Conservation (phyloP, 64 coral and sea anemone genomes). For the Montipora efflorescens region DNA sequence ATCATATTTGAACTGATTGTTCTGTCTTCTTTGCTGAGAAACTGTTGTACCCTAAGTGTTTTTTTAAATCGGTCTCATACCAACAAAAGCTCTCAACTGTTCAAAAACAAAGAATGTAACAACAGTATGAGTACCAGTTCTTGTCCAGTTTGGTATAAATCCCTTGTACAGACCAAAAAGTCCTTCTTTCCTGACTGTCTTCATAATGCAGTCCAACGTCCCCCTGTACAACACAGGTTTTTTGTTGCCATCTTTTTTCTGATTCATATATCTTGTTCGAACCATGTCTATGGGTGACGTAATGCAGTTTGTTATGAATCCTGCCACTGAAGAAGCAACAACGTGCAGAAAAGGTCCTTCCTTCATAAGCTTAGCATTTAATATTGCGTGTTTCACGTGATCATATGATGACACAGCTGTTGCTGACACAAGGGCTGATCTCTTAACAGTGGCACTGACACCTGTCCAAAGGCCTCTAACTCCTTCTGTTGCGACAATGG, state of each 20-base stretch:
- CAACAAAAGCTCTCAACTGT: constrained; percentile 79
- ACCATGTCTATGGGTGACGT: constrained; percentile 86
- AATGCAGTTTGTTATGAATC: constrained; percentile 64
- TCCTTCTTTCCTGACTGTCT: constrained; percentile 76
- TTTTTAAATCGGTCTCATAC: constrained; percentile 72
- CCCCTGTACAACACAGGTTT: constrained; percentile 68
- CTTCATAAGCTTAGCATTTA: constrained; percentile 74
- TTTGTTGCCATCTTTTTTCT: constrained; percentile 68
- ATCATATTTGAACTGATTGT: no score
- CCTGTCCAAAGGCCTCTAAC: constrained; percentile 81
- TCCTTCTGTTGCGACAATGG: constrained; percentile 71
- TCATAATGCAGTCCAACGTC: constrained; percentile 74
- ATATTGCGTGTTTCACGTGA: constrained; percentile 75
- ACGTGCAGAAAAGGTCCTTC: constrained; percentile 83
- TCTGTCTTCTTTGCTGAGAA: neutral
- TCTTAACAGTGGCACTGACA: constrained; percentile 79
- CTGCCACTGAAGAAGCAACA: constrained; percentile 74
- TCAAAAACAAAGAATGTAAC: constrained; percentile 91
- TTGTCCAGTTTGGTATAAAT: constrained; percentile 91
- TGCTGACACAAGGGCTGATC: constrained; percentile 81
- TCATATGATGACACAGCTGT: constrained; percentile 85
- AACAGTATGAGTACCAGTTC: constrained; percentile 84
- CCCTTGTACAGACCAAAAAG: constrained; percentile 87
- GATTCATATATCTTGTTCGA: constrained; percentile 87
- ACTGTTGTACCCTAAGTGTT: neutral